Evolutionary conservation across 1,140 invertebrate genomes (phyloP).

Genomic region (Copidosoma floridanum): DNA sequence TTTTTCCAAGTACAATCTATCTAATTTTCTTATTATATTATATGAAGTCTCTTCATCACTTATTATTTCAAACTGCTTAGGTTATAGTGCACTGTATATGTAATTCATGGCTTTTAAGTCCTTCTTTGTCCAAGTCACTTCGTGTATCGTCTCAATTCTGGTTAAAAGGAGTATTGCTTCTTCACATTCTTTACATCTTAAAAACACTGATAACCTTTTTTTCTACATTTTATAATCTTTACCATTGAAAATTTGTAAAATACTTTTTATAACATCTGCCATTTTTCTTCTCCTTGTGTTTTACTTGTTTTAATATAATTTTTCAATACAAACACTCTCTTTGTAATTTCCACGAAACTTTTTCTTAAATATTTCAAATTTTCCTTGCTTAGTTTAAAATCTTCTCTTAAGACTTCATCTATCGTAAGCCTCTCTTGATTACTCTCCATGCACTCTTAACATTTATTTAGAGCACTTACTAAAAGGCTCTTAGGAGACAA

Average conservation of each 20-base stretch:
- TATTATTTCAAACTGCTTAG: background rate
- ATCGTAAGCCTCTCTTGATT: too few species aligned
- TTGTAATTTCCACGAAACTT: background rate
- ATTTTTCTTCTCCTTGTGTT: background rate
- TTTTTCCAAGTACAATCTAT: background rate
- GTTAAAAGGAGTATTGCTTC: too few species aligned
- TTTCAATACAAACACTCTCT: background rate
- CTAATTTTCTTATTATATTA: too few species aligned
- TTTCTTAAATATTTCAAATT: background rate
- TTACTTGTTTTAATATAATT: background rate
- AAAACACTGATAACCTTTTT: too few species aligned
- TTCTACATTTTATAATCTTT: background rate
- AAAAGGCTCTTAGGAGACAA: too few species aligned
- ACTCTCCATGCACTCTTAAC: too few species aligned
- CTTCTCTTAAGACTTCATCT: background rate
- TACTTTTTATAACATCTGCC: too few species aligned
- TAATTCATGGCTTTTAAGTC: background rate
- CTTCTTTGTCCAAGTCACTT: background rate
- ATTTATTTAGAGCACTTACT: too few species aligned
- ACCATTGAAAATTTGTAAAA: too few species aligned
- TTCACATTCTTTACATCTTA: too few species aligned
- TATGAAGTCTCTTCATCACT: background rate
- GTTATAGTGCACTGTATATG: too few species aligned
- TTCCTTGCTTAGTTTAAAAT: background rate
- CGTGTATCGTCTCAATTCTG: too few species aligned